Percentiles rank a stretch among this genome's conserved stretches.
These are phyloP conservation scores for Lysandra coridon DNA, from an alignment of 2,888 invertebrate species.

Conservation along the genomic window DNA sequence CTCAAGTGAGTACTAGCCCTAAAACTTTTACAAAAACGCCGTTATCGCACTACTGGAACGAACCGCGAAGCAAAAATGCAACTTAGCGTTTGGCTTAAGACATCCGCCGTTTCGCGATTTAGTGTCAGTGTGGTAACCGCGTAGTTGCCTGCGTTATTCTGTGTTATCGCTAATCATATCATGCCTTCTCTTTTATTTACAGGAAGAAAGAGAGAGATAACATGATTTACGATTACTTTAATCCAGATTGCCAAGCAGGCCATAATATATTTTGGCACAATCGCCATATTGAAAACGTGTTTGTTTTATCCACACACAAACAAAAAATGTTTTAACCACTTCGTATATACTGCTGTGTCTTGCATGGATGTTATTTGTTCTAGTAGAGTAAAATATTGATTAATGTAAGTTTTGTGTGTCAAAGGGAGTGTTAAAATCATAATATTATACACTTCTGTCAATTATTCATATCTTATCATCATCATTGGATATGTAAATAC, in stretches of 20 bases:
- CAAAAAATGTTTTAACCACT: neutral
- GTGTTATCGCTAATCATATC: neutral
- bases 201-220: neutral
- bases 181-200: neutral
- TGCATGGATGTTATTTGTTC: constrained; percentile 19
- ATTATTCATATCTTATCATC: neutral
- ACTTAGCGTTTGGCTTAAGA: no score
- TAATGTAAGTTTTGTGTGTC: constrained; percentile 22
- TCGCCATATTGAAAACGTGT: no score
- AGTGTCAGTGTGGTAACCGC: neutral
- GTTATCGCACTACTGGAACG: neutral
- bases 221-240: neutral
- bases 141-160: neutral
- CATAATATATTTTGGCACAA: no score
- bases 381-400: constrained; percentile 20
- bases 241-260: neutral
- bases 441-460: constrained; percentile 2
- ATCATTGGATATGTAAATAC: constrained; percentile 11
- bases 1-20: no score
- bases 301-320: neutral
- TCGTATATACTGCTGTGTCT: neutral
- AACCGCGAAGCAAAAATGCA: neutral
- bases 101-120: no score
- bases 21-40: no score
- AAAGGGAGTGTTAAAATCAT: constrained; percentile 6